phyloP scores from a whole-genome alignment of 2,113 vertebrate genomes.

The Amazona guildingii region DNA sequence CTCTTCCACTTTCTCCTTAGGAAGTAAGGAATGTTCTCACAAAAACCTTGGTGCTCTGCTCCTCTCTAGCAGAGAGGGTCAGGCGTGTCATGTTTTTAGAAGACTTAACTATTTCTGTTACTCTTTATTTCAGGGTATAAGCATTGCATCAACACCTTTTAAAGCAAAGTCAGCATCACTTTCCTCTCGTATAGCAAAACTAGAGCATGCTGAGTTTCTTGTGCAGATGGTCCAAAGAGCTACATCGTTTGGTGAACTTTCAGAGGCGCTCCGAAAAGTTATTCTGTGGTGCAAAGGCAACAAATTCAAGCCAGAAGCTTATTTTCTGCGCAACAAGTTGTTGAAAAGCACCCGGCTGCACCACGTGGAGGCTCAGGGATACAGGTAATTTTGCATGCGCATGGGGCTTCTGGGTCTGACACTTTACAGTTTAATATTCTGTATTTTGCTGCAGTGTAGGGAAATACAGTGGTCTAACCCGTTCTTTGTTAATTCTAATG shows the following conservation, averaged over 20 bases:
- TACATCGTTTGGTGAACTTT: slow-evolving; percentile 67
- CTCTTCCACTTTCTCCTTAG: neutral
- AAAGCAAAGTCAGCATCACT: neutral
- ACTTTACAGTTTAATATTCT: neutral
- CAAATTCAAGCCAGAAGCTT: slow-evolving; percentile 59
- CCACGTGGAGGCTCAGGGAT: slow-evolving; percentile 76
- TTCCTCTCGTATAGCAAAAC: neutral
- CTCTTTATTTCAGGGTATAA: slow-evolving; percentile 54
- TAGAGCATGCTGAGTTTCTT: neutral
- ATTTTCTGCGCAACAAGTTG: slow-evolving; percentile 75
- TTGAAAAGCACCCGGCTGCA: slow-evolving; percentile 78
- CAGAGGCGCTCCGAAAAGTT: slow-evolving; percentile 67
- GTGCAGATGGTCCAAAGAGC: slow-evolving; percentile 61
- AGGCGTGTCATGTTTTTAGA: neutral
- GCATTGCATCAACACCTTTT: neutral
- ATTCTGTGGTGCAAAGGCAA: slow-evolving; percentile 71
- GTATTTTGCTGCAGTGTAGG: neutral
- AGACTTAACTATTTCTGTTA: neutral
- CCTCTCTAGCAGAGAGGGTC: neutral
- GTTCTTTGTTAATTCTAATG: neutral
- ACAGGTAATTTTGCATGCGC: slow-evolving; percentile 55
- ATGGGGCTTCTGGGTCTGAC: neutral
- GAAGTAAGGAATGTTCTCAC: neutral
- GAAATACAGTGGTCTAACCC: neutral
- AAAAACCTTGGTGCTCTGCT: neutral